Conservation (phyloP, 2,888 invertebrate genomes). For the Cataglyphis albicans region DNA sequence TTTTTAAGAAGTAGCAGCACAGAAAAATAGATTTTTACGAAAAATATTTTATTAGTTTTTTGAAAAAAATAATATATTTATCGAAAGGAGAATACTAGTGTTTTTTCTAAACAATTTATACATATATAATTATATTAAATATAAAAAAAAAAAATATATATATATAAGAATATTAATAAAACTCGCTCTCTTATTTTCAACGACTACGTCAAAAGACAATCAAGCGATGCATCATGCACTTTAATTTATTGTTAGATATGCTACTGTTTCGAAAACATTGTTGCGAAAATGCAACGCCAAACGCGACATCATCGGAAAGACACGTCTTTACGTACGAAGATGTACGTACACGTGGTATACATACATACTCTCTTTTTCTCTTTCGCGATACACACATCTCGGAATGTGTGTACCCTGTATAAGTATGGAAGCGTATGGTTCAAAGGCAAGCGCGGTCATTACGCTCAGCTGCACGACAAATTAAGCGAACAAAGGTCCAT, state of each 20-base stretch:
- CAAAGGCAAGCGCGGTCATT: conserved; percentile 62
- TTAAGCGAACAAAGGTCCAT: conserved; percentile 63
- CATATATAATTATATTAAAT: too few relatives aligned
- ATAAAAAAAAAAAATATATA: too few relatives aligned
- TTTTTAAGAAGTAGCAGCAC: too few relatives aligned
- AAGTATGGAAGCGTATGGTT: conserved; percentile 24
- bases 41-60: too few relatives aligned
- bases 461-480: conserved; percentile 65
- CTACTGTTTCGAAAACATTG: not conserved
- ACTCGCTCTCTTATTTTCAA: not conserved
- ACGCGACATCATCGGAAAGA: conserved; percentile 17
- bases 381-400: not conserved
- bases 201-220: not conserved
- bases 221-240: not conserved
- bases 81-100: not conserved
- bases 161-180: not conserved
- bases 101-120: not conserved
- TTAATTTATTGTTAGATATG: not conserved
- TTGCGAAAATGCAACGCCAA: conserved; percentile 6
- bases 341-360: conserved; percentile 21
- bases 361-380: not conserved
- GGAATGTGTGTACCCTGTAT: not conserved
- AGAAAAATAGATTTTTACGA: not conserved
- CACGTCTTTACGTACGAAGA: not conserved
- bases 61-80: not conserved